phyloP scores from a whole-genome alignment of 2,797 vertebrate genomes.

The Melanotaenia parkinsoni region DNA sequence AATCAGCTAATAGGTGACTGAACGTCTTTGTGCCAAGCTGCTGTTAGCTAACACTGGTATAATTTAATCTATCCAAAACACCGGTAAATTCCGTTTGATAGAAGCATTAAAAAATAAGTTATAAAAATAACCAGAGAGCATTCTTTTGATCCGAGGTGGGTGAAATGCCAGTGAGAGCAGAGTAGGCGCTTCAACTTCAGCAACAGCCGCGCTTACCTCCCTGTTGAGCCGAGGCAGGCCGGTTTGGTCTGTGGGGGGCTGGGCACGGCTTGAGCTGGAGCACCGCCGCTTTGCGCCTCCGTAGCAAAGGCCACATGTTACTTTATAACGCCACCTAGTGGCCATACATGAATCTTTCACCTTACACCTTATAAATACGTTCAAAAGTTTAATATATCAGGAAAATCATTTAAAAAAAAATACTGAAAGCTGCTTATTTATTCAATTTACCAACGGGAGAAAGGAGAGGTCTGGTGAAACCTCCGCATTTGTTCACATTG shows the following conservation, averaged over 20 bases:
- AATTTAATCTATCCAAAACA: slow-evolving; percentile 20
- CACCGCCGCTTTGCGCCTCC: slow-evolving; percentile 62
- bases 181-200: slow-evolving; percentile 29
- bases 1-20: slow-evolving; percentile 53
- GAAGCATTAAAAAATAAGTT: slow-evolving; percentile 20
- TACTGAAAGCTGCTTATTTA: background rate
- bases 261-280: slow-evolving; percentile 63
- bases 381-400: background rate
- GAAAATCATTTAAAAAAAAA: background rate
- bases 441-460: no score
- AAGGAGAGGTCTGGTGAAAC: no score
- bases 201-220: slow-evolving; percentile 69
- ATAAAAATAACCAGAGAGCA: background rate
- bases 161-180: slow-evolving; percentile 33
- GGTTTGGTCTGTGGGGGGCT: slow-evolving; percentile 74
- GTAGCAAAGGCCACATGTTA: slow-evolving; percentile 25
- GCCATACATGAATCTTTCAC: background rate
- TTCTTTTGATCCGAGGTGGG: slow-evolving; percentile 26
- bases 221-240: slow-evolving; percentile 68
- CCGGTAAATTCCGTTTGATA: background rate
- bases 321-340: slow-evolving; percentile 59
- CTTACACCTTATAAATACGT: background rate
- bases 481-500: background rate
- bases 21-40: slow-evolving; percentile 68
- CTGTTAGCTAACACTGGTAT: slow-evolving; percentile 27